These are phyloP conservation scores for Spicauda simplicius DNA, from an alignment of 2,888 invertebrate species.

Conservation along the genomic window DNA sequence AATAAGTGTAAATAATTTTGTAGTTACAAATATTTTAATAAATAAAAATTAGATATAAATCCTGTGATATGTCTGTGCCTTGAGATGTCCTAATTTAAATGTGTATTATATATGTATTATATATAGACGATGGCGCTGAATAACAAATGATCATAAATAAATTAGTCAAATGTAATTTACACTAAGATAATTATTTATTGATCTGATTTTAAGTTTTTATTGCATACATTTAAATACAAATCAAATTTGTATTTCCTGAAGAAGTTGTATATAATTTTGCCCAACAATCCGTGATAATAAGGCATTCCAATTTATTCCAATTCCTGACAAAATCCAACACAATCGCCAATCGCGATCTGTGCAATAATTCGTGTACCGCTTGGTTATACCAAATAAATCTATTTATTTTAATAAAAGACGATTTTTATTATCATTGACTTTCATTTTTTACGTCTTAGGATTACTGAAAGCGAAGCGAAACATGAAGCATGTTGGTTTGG, in stretches of 20 bases:
- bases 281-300: background rate
- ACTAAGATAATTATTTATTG: constrained; percentile 42
- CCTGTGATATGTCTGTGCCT: constrained; percentile 84
- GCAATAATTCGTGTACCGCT: background rate
- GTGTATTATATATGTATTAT: constrained; percentile 38
- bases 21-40: constrained; percentile 46
- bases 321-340: background rate
- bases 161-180: constrained; percentile 41
- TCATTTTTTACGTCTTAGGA: background rate
- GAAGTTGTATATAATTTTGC: background rate
- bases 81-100: constrained; percentile 57
- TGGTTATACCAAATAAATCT: constrained; percentile 34
- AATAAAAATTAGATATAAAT: constrained; percentile 66
- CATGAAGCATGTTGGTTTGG: too few relatives aligned
- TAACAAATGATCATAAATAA: constrained; percentile 47
- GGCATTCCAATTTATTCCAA: background rate
- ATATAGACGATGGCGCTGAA: constrained; percentile 67
- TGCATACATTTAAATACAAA: constrained; percentile 21
- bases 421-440: constrained; percentile 1
- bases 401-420: constrained; percentile 32
- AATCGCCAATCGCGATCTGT: background rate
- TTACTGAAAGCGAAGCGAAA: too few relatives aligned
- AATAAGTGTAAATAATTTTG: constrained; percentile 47
- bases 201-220: constrained; percentile 32
- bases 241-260: background rate